Percentiles rank a stretch among this genome's conserved stretches.
phyloP scores from a whole-genome alignment of 2,797 vertebrate genomes.

The Hephaestus fuliginosus region DNA sequence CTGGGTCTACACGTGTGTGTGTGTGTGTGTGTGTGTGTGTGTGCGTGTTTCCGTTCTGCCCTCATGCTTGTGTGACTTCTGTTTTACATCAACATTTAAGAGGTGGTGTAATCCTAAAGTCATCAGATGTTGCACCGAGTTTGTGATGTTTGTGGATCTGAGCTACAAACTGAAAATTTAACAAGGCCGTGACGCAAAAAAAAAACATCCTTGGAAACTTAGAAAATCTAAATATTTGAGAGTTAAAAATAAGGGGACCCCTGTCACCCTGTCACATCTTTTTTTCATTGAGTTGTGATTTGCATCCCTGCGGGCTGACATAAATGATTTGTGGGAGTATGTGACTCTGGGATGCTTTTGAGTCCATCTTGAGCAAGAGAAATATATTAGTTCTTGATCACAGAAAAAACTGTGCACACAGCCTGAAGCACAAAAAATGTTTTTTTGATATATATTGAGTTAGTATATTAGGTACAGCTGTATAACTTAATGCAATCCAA shows the following conservation, averaged over 20 bases:
- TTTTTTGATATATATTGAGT: not conserved
- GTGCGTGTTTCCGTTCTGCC: conserved; percentile 15
- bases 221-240: not conserved
- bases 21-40: conserved; percentile 18
- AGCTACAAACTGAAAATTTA: conserved; percentile 2
- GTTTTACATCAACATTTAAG: conserved; percentile 22
- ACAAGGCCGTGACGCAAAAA: not conserved
- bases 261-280: not conserved
- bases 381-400: conserved; percentile 39
- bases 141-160: conserved; percentile 14
- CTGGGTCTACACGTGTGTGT: conserved; percentile 57
- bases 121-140: not conserved
- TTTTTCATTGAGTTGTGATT: conserved; percentile 11
- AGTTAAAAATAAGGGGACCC: not conserved
- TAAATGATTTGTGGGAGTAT: conserved; percentile 24
- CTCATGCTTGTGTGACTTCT: conserved; percentile 17
- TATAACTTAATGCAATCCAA: conserved; percentile 7
- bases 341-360: conserved; percentile 14
- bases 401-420: not conserved
- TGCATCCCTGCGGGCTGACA: conserved; percentile 8
- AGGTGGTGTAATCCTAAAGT: conserved; percentile 1
- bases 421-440: not conserved
- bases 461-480: conserved; percentile 14
- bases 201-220: not conserved
- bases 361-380: conserved; percentile 15